Evolutionary conservation across 2,797 vertebrate species (phyloP), one percentile per base, ranked within the genome.

Genomic region (Podarcis lilfordi): DNA sequence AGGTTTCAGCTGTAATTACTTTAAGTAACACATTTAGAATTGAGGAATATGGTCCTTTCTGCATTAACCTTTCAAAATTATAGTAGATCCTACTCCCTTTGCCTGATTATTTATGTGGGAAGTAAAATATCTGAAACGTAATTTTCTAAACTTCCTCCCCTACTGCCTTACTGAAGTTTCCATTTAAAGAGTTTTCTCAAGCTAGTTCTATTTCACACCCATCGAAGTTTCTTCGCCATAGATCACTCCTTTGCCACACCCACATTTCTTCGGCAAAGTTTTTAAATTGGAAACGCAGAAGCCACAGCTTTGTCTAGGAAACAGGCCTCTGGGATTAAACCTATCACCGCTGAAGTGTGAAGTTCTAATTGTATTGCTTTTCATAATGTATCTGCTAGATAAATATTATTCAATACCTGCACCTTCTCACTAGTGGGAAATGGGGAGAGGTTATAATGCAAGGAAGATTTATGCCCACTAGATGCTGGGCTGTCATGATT

Each of bases 401-500:
- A 92, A 96, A 95, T 95, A 94, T 95, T 95, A 95, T 89, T 94
- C 88, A 91, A 90, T 94, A 94, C 85, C 91, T 93, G 87, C 76
- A 92, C 90, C 94, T 95, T 94, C 80, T 89, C 84, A 89, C 89
- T 95, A 69, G 77, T 95, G 90, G 91, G 85, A 97, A 96, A 94
- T 91, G 89, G 78, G 50, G 92, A 94, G 90, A 96, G 87, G 84
- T 95, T 95, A 90, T 93, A 96, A 96, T 93, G 92, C 92, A 95
- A 86, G 76, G 85, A 94, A 93, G 94, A 96, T 96, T 97, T 95
- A 97, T 95, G 94, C 94, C 93, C 32, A 90, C 84, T 94, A 94
- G 93, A 92, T 92, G 93, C 92, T 93, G 90, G 93, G 91, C 94
- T 96, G 96, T 96, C 95, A 95, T 27, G 91, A 96, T 97, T 97